Evolutionary conservation across 2,888 invertebrate genomes (phyloP).

Genomic region (Phyto melanocephala): DNA sequence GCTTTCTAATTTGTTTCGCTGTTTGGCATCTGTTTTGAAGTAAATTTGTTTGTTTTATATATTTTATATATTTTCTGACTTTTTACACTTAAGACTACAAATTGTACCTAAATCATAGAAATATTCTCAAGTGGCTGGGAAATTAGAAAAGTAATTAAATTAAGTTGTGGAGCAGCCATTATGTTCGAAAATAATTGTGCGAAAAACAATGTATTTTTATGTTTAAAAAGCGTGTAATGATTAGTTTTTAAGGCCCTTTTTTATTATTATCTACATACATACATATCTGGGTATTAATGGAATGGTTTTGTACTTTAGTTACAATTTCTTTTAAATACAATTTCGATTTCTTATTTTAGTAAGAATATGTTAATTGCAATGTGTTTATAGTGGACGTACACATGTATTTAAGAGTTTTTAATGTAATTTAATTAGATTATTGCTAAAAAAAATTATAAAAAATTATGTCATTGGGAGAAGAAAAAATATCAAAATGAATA

Average conservation of each 20-base stretch:
- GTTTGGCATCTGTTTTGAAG: constrained; percentile 21
- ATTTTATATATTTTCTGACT: neutral
- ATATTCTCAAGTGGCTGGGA: constrained; percentile 4
- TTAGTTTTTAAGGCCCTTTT: too few relatives aligned
- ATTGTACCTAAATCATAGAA: neutral
- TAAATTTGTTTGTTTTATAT: neutral
- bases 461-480: too few relatives aligned
- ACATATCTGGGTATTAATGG: too few relatives aligned
- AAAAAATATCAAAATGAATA: too few relatives aligned
- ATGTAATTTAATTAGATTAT: constrained; percentile 22
- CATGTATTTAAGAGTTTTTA: neutral
- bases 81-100: constrained; percentile 18
- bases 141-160: too few relatives aligned
- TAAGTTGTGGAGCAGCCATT: too few relatives aligned
- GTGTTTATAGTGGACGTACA: neutral
- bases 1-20: constrained; percentile 51
- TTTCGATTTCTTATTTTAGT: neutral
- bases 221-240: too few relatives aligned
- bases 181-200: too few relatives aligned
- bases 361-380: neutral
- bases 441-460: constrained; percentile 12
- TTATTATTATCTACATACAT: too few relatives aligned
- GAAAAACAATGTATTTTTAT: too few relatives aligned
- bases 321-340: neutral
- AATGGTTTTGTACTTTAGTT: too few relatives aligned